Evolutionary conservation across 2,888 invertebrate species (phyloP), one percentile per base, ranked within the genome.

Genomic region (Drosophila gaucha): DNA sequence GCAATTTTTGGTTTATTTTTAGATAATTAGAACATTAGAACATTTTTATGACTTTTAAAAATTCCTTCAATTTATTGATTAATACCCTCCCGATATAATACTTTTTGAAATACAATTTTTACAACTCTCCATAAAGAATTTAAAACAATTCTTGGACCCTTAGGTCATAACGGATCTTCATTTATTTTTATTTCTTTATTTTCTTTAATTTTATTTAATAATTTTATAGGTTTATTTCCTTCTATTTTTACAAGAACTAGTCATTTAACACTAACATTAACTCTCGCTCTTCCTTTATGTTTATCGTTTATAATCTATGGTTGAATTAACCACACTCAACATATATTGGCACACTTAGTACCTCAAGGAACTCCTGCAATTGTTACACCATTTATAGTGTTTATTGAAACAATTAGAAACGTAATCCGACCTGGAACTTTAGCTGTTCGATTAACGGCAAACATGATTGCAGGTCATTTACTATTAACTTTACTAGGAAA

Each of bases 371-470:
- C 94, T 0, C 95, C 95, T 0, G 64, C 83, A 6, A 80, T 93
- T 80, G 80, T 95, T 86, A 95, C 95, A 92, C 94, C 94, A 24
- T 95, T 95, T 92, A 95, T 95, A 93, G 95, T 95, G 6, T 90
- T 94, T 91, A 95, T 95, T 93, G 95, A 95, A 94, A 93, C 94
- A 36, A 94, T 95, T 92, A 95, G 95, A 82, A 95, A 95, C 92
- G 80, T 95, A 75, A 95, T 95, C 91, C 95, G 95, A 12, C 95
- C 95, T 0, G 92, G 93, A 90, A 95, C 95, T 3, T 91, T 95
- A 92, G 94, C 94, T 1, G 93, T 96, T 63, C 95, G 95, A 72
- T 88, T 95, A 92, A 93, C 94, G 3, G 95, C 95, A 14, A 95
- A 95, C 93, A 95, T 95, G 94, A 95, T 95, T 93, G 95, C 95